Base-by-base conservation (phyloP, 1,140 invertebrate genomes). In the Neodiprion lecontei region DNA sequence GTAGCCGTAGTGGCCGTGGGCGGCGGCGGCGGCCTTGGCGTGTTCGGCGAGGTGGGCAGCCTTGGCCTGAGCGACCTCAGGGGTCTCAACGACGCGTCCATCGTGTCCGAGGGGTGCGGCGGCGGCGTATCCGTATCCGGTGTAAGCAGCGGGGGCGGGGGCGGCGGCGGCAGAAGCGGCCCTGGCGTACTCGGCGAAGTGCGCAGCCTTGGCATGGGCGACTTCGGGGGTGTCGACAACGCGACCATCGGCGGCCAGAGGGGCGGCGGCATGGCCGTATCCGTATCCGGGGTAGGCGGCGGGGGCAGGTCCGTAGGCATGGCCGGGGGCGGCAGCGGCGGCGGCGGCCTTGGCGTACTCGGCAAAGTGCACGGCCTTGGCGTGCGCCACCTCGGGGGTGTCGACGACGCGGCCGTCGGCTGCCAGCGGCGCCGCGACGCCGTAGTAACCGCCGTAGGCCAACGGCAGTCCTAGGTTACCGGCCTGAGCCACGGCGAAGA, bases 171-270 rank as follows among this genome's bases (percentile, higher is more conserved):
- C 75, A 17, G 72, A 49, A 3, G 77, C 71, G 67, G 76, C 68
- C 28, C 79, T 10, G 5, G 49, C 72, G 50, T 80, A 75, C 2
- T 81, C 80, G 10, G 79, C 82, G 1, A 85, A 79, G 79, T 75
- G 77, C 77, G 85, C 71, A 76, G 84, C 78, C 67, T 81, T 86
- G 50, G 80, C 79, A 23, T 79, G 77, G 74, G 89, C 88, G 1
- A 85, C 81, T 28, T 82, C 77, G 66, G 83, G 69, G 61, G 72
- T 79, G 47, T 84, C 88, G 79, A 90, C 88, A 75, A 87, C 75
- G 86, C 90, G 82, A 17, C 90, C 90, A 50, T 89, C 89, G 65
- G 90, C 83, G 11, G 11, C 53, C n/a, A 61, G 53, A 61, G 53
- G 53, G n/a, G 53, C 53, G 53, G 53, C 53, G 11, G 11, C 53